Evolutionary conservation across 2,888 invertebrate species (phyloP).

Genomic region (Rhagium mordax): DNA sequence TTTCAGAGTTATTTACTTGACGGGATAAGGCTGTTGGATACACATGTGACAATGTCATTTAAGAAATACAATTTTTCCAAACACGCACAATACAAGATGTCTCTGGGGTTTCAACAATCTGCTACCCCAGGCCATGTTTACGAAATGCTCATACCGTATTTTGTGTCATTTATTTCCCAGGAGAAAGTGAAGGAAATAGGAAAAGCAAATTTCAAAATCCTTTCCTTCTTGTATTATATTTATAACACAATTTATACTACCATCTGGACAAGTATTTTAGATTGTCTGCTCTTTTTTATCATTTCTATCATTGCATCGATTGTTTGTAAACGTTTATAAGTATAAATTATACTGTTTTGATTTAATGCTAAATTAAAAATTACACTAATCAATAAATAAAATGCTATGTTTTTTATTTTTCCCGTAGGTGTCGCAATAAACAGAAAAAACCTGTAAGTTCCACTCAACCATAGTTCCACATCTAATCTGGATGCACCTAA

Average conservation of each 20-base stretch:
- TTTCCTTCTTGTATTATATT: conserved; percentile 30
- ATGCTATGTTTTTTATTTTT: no score
- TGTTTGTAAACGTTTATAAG: neutral
- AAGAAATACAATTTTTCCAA: conserved; percentile 60
- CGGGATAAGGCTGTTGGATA: conserved; percentile 49
- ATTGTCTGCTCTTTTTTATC: neutral
- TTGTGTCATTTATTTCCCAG: conserved; percentile 61
- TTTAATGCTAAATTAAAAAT: neutral
- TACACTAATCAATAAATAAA: neutral
- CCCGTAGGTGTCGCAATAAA: no score
- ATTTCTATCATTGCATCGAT: neutral
- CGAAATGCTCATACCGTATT: conserved; percentile 58
- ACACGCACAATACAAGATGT: conserved; percentile 57
- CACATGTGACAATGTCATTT: conserved; percentile 58
- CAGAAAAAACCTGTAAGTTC: no score
- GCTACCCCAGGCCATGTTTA: conserved; percentile 59
- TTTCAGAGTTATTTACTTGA: conserved; percentile 41
- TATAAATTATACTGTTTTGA: no score
- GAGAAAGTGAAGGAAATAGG: conserved; percentile 47
- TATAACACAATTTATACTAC: conserved; percentile 25
- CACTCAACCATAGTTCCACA: no score
- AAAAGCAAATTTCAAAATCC: conserved; percentile 38
- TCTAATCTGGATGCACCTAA: no score
- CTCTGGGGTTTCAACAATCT: conserved; percentile 53
- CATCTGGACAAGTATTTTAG: conserved; percentile 7